A percentile compares a stretch with the other conserved stretches of the same genome.
Evolutionary conservation across 2,888 invertebrate genomes (phyloP).

Genomic region (Mystacides longicornis): DNA sequence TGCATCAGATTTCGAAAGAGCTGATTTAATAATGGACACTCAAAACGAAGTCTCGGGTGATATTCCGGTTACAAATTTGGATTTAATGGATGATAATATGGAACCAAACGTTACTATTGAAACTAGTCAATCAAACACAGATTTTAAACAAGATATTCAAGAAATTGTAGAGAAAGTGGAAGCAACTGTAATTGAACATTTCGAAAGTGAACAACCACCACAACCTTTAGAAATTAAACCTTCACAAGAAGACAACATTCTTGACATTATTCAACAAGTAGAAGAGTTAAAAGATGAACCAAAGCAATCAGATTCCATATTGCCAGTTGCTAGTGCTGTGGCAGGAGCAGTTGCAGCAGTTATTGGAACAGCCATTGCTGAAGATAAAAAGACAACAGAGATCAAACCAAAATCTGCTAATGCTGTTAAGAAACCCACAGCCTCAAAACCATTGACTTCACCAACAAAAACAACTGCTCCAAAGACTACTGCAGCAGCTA

Average conservation of each 20-base stretch:
- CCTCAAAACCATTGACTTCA: constrained; percentile 22
- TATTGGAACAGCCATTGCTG: constrained; percentile 23
- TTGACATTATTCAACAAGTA: constrained; percentile 4
- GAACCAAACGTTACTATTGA: neutral
- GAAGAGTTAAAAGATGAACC: neutral
- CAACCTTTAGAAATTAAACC: neutral
- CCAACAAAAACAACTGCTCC: constrained; percentile 26
- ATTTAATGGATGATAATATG: neutral
- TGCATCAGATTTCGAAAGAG: too few relatives aligned
- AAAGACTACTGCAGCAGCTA: constrained; percentile 23
- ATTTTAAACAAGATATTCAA: neutral
- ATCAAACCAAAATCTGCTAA: constrained; percentile 21
- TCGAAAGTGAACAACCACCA: neutral
- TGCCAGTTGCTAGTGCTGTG: constrained; percentile 27
- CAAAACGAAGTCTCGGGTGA: too few relatives aligned
- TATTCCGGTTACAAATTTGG: too few relatives aligned
- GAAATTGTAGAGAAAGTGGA: neutral
- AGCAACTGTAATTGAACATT: neutral
- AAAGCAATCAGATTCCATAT: constrained; percentile 26
- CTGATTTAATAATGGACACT: too few relatives aligned
- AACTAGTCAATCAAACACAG: neutral
- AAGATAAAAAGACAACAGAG: constrained; percentile 26
- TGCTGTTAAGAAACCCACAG: constrained; percentile 19
- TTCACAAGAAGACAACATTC: neutral
- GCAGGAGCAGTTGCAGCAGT: constrained; percentile 32